Percentiles rank a stretch among this genome's conserved stretches.
phyloP scores from a whole-genome alignment of 2,888 invertebrate species.

The Celastrina argiolus region DNA sequence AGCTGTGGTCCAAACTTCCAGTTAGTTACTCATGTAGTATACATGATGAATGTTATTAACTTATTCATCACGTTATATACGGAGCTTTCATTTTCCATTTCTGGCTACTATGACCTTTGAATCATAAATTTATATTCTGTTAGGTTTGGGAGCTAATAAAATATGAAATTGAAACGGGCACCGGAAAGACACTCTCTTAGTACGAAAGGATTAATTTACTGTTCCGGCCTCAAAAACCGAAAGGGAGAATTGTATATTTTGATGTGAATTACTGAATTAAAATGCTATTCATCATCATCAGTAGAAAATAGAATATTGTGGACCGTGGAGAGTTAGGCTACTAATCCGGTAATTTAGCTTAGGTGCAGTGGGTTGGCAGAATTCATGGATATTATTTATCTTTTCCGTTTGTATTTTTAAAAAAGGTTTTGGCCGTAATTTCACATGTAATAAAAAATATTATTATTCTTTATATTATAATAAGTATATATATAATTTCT shows the following conservation, averaged over 20 bases:
- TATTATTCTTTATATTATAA: too few species aligned
- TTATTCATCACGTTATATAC: not conserved
- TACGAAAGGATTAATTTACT: conserved; percentile 37
- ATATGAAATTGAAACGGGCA: conserved; percentile 24
- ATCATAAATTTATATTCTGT: conserved; percentile 14
- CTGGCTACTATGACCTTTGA: conserved; percentile 8
- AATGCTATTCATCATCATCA: not conserved
- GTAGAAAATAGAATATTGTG: not conserved
- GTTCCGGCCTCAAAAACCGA: conserved; percentile 56
- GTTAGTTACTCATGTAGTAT: not conserved
- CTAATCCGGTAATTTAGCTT: too few species aligned
- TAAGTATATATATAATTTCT: too few species aligned
- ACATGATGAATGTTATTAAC: not conserved
- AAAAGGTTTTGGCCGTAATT: too few species aligned
- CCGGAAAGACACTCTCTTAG: conserved; percentile 38
- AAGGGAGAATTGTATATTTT: conserved; percentile 11
- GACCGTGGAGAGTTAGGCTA: too few species aligned
- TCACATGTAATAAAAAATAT: too few species aligned
- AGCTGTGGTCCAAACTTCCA: too few species aligned
- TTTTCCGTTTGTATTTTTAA: too few species aligned
- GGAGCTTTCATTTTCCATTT: conserved; percentile 1
- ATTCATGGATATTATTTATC: too few species aligned
- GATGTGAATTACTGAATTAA: conserved; percentile 1
- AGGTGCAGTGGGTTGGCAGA: too few species aligned
- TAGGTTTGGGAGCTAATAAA: conserved; percentile 15